Evolutionary conservation across 37 sponge, comb jelly and placozoan species (phyloP), one percentile per base, ranked within the genome.

Genomic region (Haliclona indistincta): DNA sequence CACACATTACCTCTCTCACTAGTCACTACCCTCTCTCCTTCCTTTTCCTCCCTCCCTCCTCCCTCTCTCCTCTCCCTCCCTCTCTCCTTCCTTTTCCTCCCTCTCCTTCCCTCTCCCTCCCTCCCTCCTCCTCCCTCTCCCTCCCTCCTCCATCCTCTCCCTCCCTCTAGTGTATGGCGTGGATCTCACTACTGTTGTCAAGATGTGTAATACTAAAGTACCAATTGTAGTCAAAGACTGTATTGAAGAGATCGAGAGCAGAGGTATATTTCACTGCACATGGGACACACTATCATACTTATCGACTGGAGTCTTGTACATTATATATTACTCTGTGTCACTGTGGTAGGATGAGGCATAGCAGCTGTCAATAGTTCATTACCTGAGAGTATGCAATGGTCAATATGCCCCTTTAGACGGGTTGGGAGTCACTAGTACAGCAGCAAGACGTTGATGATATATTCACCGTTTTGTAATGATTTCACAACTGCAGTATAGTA

Each of bases 131-230:
- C 15, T 17, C 15, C 13, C 15, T 17, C 51, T 17, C 15, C 13
- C 15, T 17, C 51, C 20, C 29, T 35, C 33, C 54, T 26, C 8
- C 38, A 45, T 64, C 11, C 17, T 8, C 25, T 66, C 29, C 37
- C 28, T 32, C 28, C 37, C 7, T 56, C 15, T 43, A 93, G 94
- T 94, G 39, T 94, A 78, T 80, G 87, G 94, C 25, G 94, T 94
- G 2, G 94, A 94, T 28, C 77, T 94, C 33, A 94, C 94, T 1
- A 89, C 89, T 1, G 49, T 89, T 23, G 90, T 94, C 52, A 94
- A 75, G 74, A 52, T 94, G 81, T 76, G 86, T 22, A 56, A 83
- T 34, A 86, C 77, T n/a, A 94, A 94, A 54, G 74, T 89, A 6
- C 94, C 94, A 20, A 56, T 83, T 1, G 87, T 94, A 22, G 30